These are phyloP conservation scores for Pachyseris speciosa DNA, from an alignment of 64 coral and sea anemone genomes.

Conservation along the genomic window DNA sequence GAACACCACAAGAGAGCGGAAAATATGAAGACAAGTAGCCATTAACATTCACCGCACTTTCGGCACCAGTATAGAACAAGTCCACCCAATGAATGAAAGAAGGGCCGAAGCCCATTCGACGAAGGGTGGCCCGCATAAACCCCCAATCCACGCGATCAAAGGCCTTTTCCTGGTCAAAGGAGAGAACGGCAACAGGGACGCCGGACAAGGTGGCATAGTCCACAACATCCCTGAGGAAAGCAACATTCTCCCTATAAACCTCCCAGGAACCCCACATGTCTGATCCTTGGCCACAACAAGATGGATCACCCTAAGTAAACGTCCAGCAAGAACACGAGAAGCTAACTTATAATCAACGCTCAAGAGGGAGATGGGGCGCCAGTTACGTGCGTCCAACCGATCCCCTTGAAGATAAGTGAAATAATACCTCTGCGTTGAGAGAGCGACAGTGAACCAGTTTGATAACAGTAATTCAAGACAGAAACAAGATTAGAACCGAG, in stretches of 20 bases:
- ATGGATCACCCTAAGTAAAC: conserved; percentile 4
- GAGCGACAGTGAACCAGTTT: not conserved
- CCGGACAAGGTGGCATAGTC: not conserved
- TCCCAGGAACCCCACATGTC: conserved; percentile 17
- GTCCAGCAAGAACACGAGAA: conserved; percentile 52
- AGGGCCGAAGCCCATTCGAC: conserved; percentile 31
- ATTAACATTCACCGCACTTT: conserved; percentile 23
- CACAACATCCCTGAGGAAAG: conserved; percentile 20
- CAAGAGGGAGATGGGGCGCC: conserved; percentile 37
- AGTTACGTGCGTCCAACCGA: conserved; percentile 33
- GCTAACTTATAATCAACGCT: conserved; percentile 62
- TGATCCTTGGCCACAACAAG: conserved; percentile 39
- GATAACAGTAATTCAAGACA: not conserved
- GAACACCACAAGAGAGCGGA: conserved; percentile 46
- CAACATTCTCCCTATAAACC: conserved; percentile 47
- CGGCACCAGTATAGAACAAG: not conserved
- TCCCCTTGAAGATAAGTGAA: conserved; percentile 37
- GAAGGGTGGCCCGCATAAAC: not conserved
- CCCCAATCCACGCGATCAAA: conserved; percentile 60
- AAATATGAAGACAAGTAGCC: conserved; percentile 46
- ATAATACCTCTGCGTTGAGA: conserved; percentile 58
- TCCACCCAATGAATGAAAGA: conserved; percentile 11
- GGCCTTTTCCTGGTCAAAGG: conserved; percentile 53
- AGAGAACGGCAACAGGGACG: not conserved
- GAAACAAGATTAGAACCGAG: conserved; percentile 28